Conservation (phyloP, 2,888 invertebrate genomes). For the Malthinus flaveolus region DNA sequence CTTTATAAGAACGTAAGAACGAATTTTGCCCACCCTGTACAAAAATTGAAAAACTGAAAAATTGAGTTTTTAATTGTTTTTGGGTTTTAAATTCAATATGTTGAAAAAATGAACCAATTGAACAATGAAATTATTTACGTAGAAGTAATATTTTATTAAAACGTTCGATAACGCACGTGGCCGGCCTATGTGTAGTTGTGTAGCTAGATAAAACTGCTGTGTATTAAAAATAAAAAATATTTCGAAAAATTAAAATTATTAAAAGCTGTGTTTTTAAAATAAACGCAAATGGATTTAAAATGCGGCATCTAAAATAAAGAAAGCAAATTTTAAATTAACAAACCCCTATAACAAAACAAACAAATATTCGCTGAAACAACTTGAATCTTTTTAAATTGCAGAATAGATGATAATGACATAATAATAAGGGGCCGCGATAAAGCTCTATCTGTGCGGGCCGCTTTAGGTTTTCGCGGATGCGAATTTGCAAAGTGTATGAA, state of each 20-base stretch:
- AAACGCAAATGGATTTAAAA: constrained; percentile 10
- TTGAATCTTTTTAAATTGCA: constrained; percentile 37
- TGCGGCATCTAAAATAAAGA: neutral
- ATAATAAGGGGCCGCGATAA: constrained; percentile 37
- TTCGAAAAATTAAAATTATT: neutral
- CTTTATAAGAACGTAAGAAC: no score
- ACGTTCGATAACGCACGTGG: no score
- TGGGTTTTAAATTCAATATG: no score
- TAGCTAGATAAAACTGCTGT: no score
- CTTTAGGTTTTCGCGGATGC: constrained; percentile 7
- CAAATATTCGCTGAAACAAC: constrained; percentile 23
- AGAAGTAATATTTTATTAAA: no score
- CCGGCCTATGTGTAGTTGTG: no score
- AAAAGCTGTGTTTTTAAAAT: constrained; percentile 3
- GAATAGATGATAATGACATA: constrained; percentile 38
- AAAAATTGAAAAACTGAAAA: no score
- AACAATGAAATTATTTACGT: no score
- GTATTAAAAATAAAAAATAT: neutral
- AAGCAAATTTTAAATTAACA: constrained; percentile 23
- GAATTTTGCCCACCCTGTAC: no score
- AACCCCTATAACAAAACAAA: constrained; percentile 24
- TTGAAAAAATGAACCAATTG: no score
- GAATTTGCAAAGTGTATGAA: constrained; percentile 26
- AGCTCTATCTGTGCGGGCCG: constrained; percentile 30
- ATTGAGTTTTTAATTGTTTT: no score